Percentiles rank a stretch among this genome's conserved stretches.
These are phyloP conservation scores for Podarcis muralis DNA, from an alignment of 2,113 vertebrate genomes.

Conservation along the genomic window DNA sequence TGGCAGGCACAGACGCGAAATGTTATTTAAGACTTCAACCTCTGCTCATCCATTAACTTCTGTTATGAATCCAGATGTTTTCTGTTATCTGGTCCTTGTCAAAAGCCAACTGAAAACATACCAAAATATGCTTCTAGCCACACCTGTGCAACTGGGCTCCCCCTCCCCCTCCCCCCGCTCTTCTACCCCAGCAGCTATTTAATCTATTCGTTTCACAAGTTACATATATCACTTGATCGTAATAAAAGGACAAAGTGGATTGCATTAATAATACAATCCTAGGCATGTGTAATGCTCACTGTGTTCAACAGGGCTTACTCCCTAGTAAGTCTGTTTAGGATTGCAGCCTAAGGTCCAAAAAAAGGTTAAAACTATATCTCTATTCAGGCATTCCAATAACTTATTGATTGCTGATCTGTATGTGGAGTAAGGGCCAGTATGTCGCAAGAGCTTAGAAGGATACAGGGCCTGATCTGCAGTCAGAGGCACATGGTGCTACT, in stretches of 20 bases:
- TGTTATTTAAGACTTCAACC: neutral
- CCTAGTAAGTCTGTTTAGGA: neutral
- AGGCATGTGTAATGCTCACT: neutral
- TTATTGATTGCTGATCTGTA: neutral
- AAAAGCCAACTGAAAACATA: neutral
- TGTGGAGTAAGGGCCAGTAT: neutral
- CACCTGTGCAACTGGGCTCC: neutral
- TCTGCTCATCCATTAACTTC: neutral
- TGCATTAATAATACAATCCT: neutral
- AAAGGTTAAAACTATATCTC: neutral
- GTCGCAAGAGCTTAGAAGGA: too few relatives aligned
- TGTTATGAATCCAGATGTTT: slow-evolving; percentile 7
- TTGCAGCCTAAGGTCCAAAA: neutral
- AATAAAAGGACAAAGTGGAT: too few relatives aligned
- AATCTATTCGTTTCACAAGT: too few relatives aligned
- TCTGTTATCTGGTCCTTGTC: neutral
- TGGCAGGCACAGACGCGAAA: slow-evolving; percentile 34
- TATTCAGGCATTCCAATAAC: neutral
- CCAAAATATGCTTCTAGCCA: neutral
- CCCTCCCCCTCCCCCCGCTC: neutral
- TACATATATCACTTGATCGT: too few relatives aligned
- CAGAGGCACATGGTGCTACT: too few relatives aligned
- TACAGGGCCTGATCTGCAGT: neutral
- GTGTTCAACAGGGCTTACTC: neutral
- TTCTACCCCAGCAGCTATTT: neutral